Conservation (phyloP, 2,888 invertebrate species). For the Thysanoteuthis rhombus region DNA sequence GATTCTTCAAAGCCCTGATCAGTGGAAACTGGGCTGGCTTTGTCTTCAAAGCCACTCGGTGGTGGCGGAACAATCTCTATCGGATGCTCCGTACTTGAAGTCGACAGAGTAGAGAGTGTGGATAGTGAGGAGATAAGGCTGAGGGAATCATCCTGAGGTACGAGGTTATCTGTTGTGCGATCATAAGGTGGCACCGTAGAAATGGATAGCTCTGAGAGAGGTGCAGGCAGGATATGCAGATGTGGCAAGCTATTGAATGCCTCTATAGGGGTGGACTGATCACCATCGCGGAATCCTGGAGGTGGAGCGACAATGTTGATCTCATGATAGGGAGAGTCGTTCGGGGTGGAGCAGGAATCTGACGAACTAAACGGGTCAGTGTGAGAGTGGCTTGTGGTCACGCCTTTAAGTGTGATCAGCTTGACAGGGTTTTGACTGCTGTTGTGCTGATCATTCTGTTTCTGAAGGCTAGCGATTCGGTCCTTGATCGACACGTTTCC, state of each 20-base stretch:
- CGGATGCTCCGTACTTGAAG: conserved; percentile 51
- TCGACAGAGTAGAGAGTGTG: conserved; percentile 60
- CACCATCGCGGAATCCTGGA: conserved; percentile 48
- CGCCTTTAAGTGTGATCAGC: conserved; percentile 42
- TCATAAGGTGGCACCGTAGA: background rate
- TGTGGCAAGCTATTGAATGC: background rate
- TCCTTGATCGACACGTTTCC: conserved; percentile 42
- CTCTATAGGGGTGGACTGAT: background rate
- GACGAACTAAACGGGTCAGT: conserved; percentile 40
- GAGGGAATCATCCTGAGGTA: conserved; percentile 52
- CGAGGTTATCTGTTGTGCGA: background rate
- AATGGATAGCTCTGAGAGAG: conserved; percentile 30
- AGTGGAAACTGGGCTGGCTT: conserved; percentile 33
- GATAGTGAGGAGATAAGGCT: conserved; percentile 62
- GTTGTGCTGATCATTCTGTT: conserved; percentile 36
- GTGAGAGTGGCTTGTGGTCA: conserved; percentile 48
- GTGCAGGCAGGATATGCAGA: background rate
- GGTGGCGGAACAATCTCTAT: conserved; percentile 47
- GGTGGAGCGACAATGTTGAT: conserved; percentile 43
- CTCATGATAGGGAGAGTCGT: conserved; percentile 14
- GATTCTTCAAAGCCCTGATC: conserved; percentile 38
- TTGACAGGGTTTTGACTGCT: conserved; percentile 39
- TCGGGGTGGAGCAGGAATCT: conserved; percentile 38
- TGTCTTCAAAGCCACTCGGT: conserved; percentile 51
- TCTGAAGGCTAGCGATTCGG: conserved; percentile 44